Conservation (phyloP, 64 coral and sea anemone species). For the Trachythela sp. region DNA sequence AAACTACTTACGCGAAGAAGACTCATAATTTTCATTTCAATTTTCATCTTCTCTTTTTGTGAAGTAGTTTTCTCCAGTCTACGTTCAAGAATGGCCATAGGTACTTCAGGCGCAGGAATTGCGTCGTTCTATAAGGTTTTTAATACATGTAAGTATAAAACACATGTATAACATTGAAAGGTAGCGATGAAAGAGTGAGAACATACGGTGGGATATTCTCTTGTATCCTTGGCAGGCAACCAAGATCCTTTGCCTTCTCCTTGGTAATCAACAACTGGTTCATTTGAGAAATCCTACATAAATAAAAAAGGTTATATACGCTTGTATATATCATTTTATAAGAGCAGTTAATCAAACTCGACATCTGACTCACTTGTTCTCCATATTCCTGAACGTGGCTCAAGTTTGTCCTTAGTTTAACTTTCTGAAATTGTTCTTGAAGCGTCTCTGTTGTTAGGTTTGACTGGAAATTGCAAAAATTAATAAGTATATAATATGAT, state of each 20-base stretch:
- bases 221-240: constrained; percentile 11
- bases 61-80: constrained; percentile 30
- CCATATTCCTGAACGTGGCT: constrained; percentile 89
- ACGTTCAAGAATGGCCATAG: constrained; percentile 62
- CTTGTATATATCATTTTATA: too few relatives aligned
- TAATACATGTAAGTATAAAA: background rate
- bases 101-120: constrained; percentile 78
- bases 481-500: too few relatives aligned
- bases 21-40: constrained; percentile 47
- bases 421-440: constrained; percentile 57
- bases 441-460: constrained; percentile 66
- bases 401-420: constrained; percentile 65
- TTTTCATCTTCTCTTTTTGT: constrained; percentile 29
- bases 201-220: background rate
- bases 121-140: constrained; percentile 60
- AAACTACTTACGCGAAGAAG: constrained; percentile 32
- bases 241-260: background rate
- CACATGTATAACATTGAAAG: background rate
- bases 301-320: background rate
- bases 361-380: constrained; percentile 57
- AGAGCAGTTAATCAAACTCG: constrained; percentile 66
- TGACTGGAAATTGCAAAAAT: constrained; percentile 38
- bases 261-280: background rate
- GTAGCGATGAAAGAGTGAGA: background rate
- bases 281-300: background rate